Base-by-base conservation (phyloP, 2,113 vertebrate genomes). In the Acrocephalus arundinaceus region DNA sequence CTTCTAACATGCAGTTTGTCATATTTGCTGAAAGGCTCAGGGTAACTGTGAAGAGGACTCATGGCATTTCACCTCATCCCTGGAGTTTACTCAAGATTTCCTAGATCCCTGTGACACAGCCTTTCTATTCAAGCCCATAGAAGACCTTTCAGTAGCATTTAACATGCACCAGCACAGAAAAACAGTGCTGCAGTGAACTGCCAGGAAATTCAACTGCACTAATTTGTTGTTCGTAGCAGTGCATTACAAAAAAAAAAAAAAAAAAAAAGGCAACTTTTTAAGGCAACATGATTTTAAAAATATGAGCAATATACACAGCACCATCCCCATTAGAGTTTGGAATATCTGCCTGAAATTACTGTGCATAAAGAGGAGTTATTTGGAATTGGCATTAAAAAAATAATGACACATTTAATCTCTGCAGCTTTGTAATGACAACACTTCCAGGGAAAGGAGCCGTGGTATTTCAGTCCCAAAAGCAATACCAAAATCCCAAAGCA, bases 151-250 rank as follows among this genome's bases (percentile, higher is more conserved):
- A 75, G 23, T 19, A 59, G 6, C 6, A 33, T 11, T 19, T 20
- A 57, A 61, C 22, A 58, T 27, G 33, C 23, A 63, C 54, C 70
- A 48, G 0, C 16, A 33, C 11, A 45, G 21, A 73, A 61, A 52
- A 1, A 8, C 27, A 59, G 22, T 10, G 62, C 23, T 62, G 51
- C 23, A 43, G 35, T 31, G 23, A 24, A 68, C 31, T n/a, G 6
- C 30, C 10, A 52, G 43, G 33, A 81, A 84, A 67, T 63, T 55
- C 23, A 41, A 30, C 5, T n/a, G 10, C 19, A 25, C 25, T 21
- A 11, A n/a, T 46, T 24, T 6, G 0, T 20, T 61, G 8, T 39
- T 41, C 7, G 0, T 23, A 41, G 30, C 1, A 3, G 4, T 15
- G 1, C 11, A 23, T 48, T 22, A 12, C 35, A 35, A 35, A 35